Conservation (phyloP, 2,888 invertebrate species). For the Pseudococcus viburni region DNA sequence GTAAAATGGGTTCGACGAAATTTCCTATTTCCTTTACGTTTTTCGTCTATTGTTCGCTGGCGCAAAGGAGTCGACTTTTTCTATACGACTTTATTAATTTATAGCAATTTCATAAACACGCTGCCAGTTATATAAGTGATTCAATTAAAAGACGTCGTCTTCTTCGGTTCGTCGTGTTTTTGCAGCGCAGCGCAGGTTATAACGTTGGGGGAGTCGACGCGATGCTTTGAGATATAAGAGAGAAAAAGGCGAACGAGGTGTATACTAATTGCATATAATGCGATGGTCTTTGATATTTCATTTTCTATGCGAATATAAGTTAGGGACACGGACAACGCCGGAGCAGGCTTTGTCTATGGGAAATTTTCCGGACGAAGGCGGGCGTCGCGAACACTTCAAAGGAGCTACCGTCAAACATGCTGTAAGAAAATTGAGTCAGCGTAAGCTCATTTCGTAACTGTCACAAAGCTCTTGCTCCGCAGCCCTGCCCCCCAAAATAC, state of each 20-base stretch:
- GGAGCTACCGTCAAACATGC: background rate
- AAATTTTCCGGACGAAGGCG: background rate
- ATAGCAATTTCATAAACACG: conserved; percentile 47
- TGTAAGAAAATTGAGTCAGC: conserved; percentile 32
- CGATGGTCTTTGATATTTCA: conserved; percentile 47
- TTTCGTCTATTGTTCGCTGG: conserved; percentile 41
- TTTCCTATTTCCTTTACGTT: conserved; percentile 52
- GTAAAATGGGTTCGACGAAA: conserved; percentile 22
- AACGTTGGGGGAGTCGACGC: background rate
- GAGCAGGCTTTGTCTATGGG: background rate
- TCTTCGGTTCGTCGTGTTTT: background rate
- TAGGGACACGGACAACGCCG: background rate
- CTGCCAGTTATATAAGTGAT: conserved; percentile 11
- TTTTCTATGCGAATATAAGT: conserved; percentile 29
- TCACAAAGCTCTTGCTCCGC: background rate
- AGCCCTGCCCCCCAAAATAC: background rate
- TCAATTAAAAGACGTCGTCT: conserved; percentile 29
- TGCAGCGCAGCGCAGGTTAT: background rate
- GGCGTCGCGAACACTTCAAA: conserved; percentile 28
- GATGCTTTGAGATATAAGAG: background rate
- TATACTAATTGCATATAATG: conserved; percentile 43
- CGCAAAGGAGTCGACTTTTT: background rate
- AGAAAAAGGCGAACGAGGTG: background rate
- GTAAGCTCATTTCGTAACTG: conserved; percentile 17
- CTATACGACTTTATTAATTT: conserved; percentile 25